Base-by-base conservation (phyloP, 2,797 vertebrate genomes). In the Poeciliopsis infans region DNA sequence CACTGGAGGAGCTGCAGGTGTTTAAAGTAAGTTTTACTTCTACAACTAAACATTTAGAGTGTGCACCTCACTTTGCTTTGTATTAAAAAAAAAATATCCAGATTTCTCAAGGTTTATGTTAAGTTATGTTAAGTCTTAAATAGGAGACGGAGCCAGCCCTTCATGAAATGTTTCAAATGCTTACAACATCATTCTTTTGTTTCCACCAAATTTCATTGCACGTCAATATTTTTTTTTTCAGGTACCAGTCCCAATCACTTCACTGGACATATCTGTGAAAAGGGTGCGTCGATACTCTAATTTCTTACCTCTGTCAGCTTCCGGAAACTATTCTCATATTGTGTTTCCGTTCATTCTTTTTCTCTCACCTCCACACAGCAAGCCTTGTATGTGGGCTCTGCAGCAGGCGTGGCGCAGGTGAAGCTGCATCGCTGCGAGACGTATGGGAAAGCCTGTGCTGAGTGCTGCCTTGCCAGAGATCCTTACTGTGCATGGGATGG, bases 401-500 rank as follows among this genome's bases (percentile, higher is more conserved):
- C 89, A 7, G 80, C 94, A 46, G 98, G 97, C 0, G 94, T 99
- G 87, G 97, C 95, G 10, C 97, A 95, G 92, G 94, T 99, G 68
- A 95, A 91, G 87, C 94, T 99, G 87, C 97, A 99, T 82, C 96
- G 91, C 78, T 99, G 98, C 0, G 96, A 97, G 87, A 96, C 96
- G 0, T 99, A 99, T 0, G 98, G 98, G 51, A 97, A 94, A 0
- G 97, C 97, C 0, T 99, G 98, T 43, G 97, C 97, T 0, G 98
- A 99, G 82, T 99, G 98, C 93, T 99, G 98, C 90, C 94, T 99
- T 90, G 98, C 97, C 81, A 94, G 98, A 86, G 98, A 99, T 82
- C 98, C 98, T 0, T 99, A 99, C 92, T 99, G 98, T 0, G 93
- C 97, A 83, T 99, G 98, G 98, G 97, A 99, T 0, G 97, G 98